Evolutionary conservation across 2,113 vertebrate species (phyloP).

Genomic region (Charina bottae): DNA sequence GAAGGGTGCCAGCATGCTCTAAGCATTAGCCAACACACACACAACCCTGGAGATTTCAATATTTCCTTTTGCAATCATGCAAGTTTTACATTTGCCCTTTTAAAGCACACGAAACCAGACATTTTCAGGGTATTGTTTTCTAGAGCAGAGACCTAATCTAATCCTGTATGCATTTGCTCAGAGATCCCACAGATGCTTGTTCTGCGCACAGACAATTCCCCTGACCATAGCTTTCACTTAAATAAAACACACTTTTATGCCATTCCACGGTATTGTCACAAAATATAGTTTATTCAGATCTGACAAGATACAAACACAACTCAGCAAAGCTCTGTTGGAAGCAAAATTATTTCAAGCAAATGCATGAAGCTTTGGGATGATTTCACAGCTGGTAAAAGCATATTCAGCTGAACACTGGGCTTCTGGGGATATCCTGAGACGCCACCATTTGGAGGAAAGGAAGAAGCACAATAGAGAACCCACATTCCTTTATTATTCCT

Average conservation of each 20-base stretch:
- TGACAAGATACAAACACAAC: neutral
- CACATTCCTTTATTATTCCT: neutral
- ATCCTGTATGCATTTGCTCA: neutral
- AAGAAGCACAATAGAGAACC: neutral
- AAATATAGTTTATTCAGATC: slow-evolving; percentile 12
- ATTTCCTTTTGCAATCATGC: neutral
- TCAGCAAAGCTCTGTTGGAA: slow-evolving; percentile 6
- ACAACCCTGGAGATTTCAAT: neutral
- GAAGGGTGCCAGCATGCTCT: neutral
- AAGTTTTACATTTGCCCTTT: neutral
- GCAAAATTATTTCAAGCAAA: slow-evolving; percentile 18
- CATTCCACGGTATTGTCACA: neutral
- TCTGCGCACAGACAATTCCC: neutral
- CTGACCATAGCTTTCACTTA: neutral
- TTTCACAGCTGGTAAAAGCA: neutral
- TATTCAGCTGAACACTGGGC: neutral
- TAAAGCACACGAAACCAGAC: neutral
- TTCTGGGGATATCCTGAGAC: neutral
- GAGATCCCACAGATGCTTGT: neutral
- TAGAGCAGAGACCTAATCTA: neutral
- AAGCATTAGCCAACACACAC: neutral
- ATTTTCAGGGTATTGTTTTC: neutral
- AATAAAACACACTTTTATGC: neutral
- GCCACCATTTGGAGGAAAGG: neutral
- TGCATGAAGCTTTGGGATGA: neutral